Conservation (phyloP, 2,797 vertebrate genomes). For the Molossus molossus region DNA sequence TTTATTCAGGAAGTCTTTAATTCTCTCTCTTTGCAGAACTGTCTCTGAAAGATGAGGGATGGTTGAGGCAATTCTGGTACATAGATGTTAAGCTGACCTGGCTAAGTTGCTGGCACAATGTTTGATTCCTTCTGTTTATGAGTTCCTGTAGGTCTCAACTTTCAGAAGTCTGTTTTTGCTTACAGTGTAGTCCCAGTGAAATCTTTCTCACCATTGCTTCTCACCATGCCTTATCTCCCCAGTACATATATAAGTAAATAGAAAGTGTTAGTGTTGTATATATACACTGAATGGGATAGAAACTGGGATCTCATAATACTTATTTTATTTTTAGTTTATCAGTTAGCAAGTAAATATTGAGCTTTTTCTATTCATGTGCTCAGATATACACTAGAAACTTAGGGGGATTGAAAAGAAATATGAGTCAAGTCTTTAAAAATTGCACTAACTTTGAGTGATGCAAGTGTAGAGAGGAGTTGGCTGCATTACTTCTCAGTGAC, state of each 20-base stretch:
- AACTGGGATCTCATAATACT: background rate
- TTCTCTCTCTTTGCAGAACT: constrained; percentile 3
- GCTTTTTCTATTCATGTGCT: constrained; percentile 4
- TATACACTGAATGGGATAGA: background rate
- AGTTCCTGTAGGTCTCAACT: constrained; percentile 15
- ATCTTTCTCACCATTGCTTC: constrained; percentile 43
- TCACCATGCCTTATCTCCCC: background rate
- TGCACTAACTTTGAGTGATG: background rate
- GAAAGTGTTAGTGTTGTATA: background rate
- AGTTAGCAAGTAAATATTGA: background rate
- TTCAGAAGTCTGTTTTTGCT: background rate
- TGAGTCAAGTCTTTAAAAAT: constrained; percentile 21
- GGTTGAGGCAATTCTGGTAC: background rate
- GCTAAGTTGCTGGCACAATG: background rate
- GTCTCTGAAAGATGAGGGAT: background rate
- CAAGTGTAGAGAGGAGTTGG: background rate
- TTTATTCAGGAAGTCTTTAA: constrained; percentile 41
- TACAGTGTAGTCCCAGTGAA: background rate
- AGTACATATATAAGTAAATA: too few species aligned
- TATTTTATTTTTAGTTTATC: constrained; percentile 44
- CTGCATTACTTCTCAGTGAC: background rate
- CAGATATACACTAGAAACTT: background rate
- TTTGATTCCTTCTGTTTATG: constrained; percentile 3
- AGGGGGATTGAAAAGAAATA: background rate
- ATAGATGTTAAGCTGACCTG: background rate